A percentile compares a stretch with the other conserved stretches of the same genome.
phyloP scores from a whole-genome alignment of 2,797 vertebrate species.

The Choloepus didactylus region DNA sequence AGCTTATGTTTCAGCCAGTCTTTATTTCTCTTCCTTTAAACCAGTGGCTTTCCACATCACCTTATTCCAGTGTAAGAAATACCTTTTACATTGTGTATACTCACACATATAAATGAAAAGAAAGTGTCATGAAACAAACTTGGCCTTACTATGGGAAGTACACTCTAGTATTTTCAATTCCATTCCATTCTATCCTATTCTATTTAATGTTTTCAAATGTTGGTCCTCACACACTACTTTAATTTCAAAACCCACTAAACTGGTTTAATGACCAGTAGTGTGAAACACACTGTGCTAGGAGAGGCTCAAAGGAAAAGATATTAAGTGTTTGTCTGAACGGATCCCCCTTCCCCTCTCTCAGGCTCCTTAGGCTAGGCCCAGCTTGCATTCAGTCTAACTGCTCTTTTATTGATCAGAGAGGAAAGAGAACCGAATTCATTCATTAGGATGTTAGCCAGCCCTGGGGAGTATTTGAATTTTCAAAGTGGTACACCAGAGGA shows the following conservation, averaged over 20 bases:
- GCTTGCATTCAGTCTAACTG: neutral
- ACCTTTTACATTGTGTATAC: neutral
- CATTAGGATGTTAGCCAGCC: neutral
- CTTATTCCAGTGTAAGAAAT: slow-evolving; percentile 36
- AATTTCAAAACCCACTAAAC: neutral
- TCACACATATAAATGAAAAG: neutral
- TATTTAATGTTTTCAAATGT: neutral
- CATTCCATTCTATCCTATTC: neutral
- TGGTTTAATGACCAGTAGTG: neutral
- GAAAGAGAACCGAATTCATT: neutral
- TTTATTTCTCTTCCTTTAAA: slow-evolving; percentile 5
- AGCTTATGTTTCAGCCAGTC: neutral
- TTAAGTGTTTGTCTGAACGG: neutral
- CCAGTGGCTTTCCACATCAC: neutral
- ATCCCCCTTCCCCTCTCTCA: neutral
- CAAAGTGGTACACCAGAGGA: neutral
- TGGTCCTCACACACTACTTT: neutral
- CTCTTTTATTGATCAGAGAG: neutral
- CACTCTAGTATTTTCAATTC: neutral
- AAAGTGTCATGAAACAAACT: neutral
- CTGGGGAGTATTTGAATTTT: neutral
- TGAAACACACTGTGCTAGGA: neutral
- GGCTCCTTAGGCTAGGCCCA: neutral
- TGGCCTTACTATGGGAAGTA: neutral
- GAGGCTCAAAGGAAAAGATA: neutral